A percentile compares a stretch with the other conserved stretches of the same genome.
Evolutionary conservation across 1,140 invertebrate species (phyloP).

Genomic region (Bombus impatiens): DNA sequence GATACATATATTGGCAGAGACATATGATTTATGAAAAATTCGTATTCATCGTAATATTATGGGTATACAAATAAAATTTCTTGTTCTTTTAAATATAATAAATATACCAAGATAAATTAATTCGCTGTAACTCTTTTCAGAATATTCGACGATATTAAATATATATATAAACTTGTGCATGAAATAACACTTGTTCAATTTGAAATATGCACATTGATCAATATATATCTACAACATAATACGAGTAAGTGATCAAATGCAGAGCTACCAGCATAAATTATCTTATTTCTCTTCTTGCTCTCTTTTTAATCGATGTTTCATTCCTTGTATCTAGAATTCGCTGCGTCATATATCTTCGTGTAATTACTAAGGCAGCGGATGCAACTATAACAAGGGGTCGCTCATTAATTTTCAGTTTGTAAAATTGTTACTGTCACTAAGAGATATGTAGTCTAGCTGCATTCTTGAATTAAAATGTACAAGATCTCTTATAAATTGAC

Average conservation of each 20-base stretch:
- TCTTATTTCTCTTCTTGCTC: not conserved
- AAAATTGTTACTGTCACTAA: constrained; percentile 18
- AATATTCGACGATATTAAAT: not conserved
- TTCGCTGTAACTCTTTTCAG: too few species aligned
- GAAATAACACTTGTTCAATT: not conserved
- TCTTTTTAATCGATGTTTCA: not conserved
- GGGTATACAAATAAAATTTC: not conserved
- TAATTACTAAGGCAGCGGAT: constrained; percentile 18
- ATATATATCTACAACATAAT: too few species aligned
- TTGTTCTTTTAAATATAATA: not conserved
- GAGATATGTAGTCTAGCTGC: not conserved
- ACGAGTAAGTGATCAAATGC: not conserved
- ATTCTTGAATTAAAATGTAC: not conserved
- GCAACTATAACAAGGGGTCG: not conserved
- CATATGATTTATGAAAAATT: too few species aligned
- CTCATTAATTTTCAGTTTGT: constrained; percentile 17
- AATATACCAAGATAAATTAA: not conserved
- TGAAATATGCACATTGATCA: not conserved
- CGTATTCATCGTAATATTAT: not conserved
- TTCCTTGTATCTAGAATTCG: constrained; percentile 6
- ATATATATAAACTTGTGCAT: not conserved
- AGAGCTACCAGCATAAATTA: not conserved
- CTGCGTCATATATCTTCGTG: constrained; percentile 4
- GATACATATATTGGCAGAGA: too few species aligned
- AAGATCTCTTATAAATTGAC: not conserved